Conservation (phyloP, 2,888 invertebrate species). For the Neoitamus cyanurus region DNA sequence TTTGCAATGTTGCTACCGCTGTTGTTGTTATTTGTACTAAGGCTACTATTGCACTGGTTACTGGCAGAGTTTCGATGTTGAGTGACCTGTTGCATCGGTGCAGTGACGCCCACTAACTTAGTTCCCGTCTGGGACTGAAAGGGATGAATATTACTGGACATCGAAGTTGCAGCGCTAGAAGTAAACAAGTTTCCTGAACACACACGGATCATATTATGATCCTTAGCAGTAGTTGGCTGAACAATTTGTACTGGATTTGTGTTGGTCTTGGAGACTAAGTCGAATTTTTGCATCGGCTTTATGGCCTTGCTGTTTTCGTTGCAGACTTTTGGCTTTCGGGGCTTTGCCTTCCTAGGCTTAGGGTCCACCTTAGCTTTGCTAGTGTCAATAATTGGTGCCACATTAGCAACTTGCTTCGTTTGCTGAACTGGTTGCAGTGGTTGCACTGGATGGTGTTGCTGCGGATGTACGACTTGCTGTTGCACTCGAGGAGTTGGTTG, state of each 20-base stretch:
- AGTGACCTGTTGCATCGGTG: constrained; percentile 63
- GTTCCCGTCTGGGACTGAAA: constrained; percentile 60
- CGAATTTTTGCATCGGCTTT: constrained; percentile 65
- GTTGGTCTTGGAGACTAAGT: constrained; percentile 63
- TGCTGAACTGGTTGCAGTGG: constrained; percentile 56
- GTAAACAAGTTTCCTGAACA: neutral
- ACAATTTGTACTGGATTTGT: constrained; percentile 65
- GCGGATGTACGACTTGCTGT: constrained; percentile 64
- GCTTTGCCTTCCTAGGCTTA: constrained; percentile 56
- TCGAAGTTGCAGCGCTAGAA: constrained; percentile 47
- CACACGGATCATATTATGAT: constrained; percentile 26
- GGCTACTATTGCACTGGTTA: constrained; percentile 48
- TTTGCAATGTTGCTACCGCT: constrained; percentile 9
- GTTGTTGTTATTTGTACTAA: constrained; percentile 49
- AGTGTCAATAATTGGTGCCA: constrained; percentile 65
- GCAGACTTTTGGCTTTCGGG: constrained; percentile 55
- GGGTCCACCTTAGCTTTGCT: constrained; percentile 59
- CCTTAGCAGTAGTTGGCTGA: constrained; percentile 59
- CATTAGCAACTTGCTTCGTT: constrained; percentile 65
- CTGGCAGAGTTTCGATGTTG: constrained; percentile 12
- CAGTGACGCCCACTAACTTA: constrained; percentile 64
- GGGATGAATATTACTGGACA: constrained; percentile 56
- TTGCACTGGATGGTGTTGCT: constrained; percentile 54
- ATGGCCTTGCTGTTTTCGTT: constrained; percentile 59
- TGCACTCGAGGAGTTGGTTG: constrained; percentile 55